phyloP scores from a whole-genome alignment of 2,888 invertebrate species.

The Tipula helvola region DNA sequence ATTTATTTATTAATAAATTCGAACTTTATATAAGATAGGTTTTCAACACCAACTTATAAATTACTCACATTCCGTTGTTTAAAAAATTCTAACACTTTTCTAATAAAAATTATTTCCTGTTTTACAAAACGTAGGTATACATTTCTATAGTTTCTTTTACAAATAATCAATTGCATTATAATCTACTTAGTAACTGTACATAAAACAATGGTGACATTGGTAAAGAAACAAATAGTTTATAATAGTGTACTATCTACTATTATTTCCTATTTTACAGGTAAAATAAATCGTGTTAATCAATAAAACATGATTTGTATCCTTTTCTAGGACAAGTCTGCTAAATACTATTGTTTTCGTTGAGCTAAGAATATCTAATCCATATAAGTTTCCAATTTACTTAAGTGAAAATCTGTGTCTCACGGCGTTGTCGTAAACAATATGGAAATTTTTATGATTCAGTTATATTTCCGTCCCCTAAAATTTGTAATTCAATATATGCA shows the following conservation, averaged over 20 bases:
- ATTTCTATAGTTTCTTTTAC: not conserved
- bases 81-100: not conserved
- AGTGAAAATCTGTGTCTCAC: not conserved
- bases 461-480: not conserved
- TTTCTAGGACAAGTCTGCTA: no score
- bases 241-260: no score
- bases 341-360: not conserved
- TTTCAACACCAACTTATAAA: not conserved
- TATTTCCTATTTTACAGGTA: no score
- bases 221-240: not conserved
- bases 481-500: not conserved
- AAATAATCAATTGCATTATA: not conserved
- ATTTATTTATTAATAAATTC: no score
- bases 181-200: not conserved
- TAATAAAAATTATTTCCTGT: not conserved
- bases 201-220: not conserved
- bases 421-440: not conserved
- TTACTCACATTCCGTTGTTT: not conserved
- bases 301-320: not conserved
- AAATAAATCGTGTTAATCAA: not conserved
- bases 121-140: not conserved
- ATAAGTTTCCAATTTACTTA: not conserved
- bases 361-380: not conserved
- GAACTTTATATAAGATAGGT: no score
- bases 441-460: not conserved